phyloP scores from a whole-genome alignment of 2,113 vertebrate species.

The Pogonocichla stellata region DNA sequence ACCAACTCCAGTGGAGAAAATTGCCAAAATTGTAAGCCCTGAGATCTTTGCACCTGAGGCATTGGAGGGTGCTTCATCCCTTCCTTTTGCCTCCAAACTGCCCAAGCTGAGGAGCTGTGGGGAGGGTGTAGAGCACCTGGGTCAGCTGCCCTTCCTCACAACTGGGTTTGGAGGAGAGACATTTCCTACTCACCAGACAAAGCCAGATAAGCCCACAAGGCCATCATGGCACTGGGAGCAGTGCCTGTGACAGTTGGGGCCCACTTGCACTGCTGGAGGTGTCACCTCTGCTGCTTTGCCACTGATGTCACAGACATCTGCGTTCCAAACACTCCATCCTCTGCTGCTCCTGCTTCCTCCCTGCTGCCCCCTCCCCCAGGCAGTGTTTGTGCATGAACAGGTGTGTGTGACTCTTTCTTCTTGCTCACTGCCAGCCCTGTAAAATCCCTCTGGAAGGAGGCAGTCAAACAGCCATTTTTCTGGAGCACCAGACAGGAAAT shows the following conservation, averaged over 20 bases:
- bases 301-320: background rate
- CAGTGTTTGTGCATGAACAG: background rate
- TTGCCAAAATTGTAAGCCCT: background rate
- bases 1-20: background rate
- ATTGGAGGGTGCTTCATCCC: background rate
- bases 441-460: background rate
- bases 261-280: background rate
- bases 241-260: background rate
- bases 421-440: background rate
- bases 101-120: background rate
- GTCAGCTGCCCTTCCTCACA: background rate
- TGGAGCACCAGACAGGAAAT: background rate
- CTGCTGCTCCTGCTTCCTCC: rapidly evolving
- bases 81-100: background rate
- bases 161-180: background rate
- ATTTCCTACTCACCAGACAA: conserved; percentile 30
- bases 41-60: background rate
- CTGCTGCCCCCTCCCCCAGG: background rate
- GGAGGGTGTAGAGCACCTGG: background rate
- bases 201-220: background rate
- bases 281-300: background rate
- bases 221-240: background rate
- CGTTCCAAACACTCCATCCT: background rate
- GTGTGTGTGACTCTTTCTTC: background rate
- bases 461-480: background rate